phyloP scores from a whole-genome alignment of 2,888 invertebrate genomes.

The Stegana nigrithorax region DNA sequence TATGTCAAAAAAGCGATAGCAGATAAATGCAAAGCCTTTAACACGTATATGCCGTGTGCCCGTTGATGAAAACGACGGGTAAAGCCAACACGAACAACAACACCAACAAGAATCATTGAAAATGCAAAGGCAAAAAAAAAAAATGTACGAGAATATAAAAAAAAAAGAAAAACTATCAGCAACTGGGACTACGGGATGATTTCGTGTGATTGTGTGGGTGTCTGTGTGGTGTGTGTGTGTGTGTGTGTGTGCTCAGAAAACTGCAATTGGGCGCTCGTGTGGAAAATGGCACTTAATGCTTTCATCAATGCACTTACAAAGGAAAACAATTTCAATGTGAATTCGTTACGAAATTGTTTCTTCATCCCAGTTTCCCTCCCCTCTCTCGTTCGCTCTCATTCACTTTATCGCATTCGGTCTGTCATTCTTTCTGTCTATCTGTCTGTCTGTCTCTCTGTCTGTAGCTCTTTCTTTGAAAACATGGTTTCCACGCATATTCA shows the following conservation, averaged over 20 bases:
- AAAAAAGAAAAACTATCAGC: neutral
- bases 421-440: neutral
- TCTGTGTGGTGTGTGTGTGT: neutral
- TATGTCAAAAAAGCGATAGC: too few relatives aligned
- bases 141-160: neutral
- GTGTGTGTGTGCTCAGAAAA: neutral
- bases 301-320: slow-evolving; percentile 1
- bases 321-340: neutral
- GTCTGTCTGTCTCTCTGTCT: neutral
- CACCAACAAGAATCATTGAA: neutral
- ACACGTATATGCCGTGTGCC: neutral
- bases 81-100: too few relatives aligned
- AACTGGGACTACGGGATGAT: neutral
- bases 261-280: neutral
- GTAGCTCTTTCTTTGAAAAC: neutral
- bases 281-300: neutral
- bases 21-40: neutral
- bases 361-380: too few relatives aligned
- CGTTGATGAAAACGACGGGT: neutral
- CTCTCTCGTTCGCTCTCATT: neutral
- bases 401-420: neutral
- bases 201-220: neutral
- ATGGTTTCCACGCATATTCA: too few relatives aligned
- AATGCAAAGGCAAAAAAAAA: neutral
- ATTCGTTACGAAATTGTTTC: neutral